Conservation (phyloP, 2,888 invertebrate genomes). For the Drosophila kokeensis region DNA sequence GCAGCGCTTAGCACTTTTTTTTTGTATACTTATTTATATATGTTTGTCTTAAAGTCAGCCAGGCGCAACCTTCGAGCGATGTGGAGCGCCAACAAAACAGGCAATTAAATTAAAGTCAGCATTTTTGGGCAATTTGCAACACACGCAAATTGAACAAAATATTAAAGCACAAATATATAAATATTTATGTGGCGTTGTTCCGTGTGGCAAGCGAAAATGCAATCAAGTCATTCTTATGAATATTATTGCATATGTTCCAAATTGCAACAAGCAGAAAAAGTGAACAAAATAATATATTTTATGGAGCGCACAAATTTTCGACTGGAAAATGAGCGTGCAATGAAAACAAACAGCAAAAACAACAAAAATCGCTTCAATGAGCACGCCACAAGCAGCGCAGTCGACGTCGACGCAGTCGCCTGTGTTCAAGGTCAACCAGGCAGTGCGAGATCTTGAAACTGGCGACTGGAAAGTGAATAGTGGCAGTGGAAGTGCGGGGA, state of each 20-base stretch:
- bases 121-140: conserved; percentile 8
- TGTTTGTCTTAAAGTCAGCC: conserved; percentile 26
- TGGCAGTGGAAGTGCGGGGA: background rate
- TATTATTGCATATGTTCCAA: conserved; percentile 39
- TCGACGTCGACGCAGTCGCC: conserved; percentile 12
- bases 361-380: conserved; percentile 64
- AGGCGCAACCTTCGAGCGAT: conserved; percentile 57
- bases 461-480: background rate
- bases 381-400: conserved; percentile 47
- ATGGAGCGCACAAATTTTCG: conserved; percentile 40
- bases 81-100: conserved; percentile 31
- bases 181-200: conserved; percentile 15
- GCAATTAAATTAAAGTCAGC: background rate
- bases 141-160: conserved; percentile 13
- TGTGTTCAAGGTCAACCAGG: conserved; percentile 63
- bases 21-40: background rate
- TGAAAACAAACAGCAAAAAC: conserved; percentile 30
- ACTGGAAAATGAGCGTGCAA: conserved; percentile 47
- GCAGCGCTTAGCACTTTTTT: conserved; percentile 7
- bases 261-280: conserved; percentile 23
- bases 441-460: conserved; percentile 26
- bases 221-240: conserved; percentile 27
- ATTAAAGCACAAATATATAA: background rate
- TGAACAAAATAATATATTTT: conserved; percentile 25
- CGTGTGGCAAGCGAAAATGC: conserved; percentile 22